phyloP scores from a whole-genome alignment of 2,113 vertebrate genomes.

The Parus major region DNA sequence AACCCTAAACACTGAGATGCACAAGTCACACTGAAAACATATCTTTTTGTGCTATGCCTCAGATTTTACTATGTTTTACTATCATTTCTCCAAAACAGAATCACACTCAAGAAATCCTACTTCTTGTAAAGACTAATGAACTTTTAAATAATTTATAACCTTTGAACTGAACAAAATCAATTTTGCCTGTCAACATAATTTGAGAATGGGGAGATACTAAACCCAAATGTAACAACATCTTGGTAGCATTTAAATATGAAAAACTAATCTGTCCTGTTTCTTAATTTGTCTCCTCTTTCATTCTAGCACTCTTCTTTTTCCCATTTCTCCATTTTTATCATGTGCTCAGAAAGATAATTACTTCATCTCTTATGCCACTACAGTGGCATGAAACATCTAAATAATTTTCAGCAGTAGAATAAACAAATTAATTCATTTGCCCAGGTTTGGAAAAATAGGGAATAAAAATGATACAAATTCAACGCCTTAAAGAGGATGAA shows the following conservation, averaged over 20 bases:
- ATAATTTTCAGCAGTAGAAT: neutral
- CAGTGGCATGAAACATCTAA: neutral
- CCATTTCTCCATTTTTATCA: neutral
- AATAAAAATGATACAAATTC: neutral
- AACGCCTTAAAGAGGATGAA: neutral
- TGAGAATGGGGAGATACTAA: neutral
- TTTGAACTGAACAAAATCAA: neutral
- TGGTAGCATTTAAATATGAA: neutral
- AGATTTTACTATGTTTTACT: neutral
- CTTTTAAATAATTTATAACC: neutral
- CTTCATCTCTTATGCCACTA: neutral
- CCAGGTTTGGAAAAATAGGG: neutral
- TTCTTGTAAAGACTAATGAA: neutral
- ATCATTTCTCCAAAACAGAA: neutral
- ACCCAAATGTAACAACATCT: neutral
- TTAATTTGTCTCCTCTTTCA: neutral
- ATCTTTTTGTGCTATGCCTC: neutral
- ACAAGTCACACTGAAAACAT: neutral
- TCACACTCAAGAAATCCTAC: neutral
- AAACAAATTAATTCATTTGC: neutral
- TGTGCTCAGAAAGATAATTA: neutral
- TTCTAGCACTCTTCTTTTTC: neutral
- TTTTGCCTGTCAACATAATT: neutral
- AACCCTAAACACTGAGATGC: neutral
- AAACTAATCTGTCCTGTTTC: neutral